Conservation (phyloP, 2,888 invertebrate species). For the Ophion ventricosus region DNA sequence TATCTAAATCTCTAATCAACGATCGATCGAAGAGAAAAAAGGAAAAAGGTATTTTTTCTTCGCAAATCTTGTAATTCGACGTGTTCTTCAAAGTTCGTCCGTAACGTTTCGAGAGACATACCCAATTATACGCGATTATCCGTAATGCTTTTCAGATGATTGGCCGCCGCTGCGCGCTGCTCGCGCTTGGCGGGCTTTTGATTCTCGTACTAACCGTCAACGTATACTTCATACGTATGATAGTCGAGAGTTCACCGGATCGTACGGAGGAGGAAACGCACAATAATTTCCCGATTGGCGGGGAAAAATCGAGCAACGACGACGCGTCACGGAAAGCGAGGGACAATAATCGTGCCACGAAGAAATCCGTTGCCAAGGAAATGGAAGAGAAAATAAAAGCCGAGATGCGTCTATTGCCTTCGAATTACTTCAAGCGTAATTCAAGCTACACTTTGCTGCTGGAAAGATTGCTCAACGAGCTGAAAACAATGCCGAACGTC, state of each 20-base stretch:
- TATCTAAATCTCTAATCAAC: too few species aligned
- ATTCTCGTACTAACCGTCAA: conserved; percentile 80
- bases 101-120: not conserved
- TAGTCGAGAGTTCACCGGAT: conserved; percentile 80
- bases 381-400: conserved; percentile 74
- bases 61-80: not conserved
- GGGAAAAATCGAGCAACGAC: conserved; percentile 69
- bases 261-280: conserved; percentile 63
- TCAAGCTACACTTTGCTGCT: conserved; percentile 74
- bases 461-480: conserved; percentile 75
- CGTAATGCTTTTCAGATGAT: conserved; percentile 78
- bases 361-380: conserved; percentile 69
- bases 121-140: not conserved
- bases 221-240: conserved; percentile 81
- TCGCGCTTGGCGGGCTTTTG: conserved; percentile 80
- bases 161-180: conserved; percentile 79
- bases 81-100: not conserved
- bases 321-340: conserved; percentile 60
- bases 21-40: not conserved
- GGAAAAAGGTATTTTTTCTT: not conserved
- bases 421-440: conserved; percentile 78
- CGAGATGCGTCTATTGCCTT: conserved; percentile 75
- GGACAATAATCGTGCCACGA: conserved; percentile 61
- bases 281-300: conserved; percentile 70
- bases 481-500: conserved; percentile 73